Percentiles rank a stretch among this genome's conserved stretches.
phyloP scores from a whole-genome alignment of 2,797 vertebrate genomes.

The Natrix natrix region DNA sequence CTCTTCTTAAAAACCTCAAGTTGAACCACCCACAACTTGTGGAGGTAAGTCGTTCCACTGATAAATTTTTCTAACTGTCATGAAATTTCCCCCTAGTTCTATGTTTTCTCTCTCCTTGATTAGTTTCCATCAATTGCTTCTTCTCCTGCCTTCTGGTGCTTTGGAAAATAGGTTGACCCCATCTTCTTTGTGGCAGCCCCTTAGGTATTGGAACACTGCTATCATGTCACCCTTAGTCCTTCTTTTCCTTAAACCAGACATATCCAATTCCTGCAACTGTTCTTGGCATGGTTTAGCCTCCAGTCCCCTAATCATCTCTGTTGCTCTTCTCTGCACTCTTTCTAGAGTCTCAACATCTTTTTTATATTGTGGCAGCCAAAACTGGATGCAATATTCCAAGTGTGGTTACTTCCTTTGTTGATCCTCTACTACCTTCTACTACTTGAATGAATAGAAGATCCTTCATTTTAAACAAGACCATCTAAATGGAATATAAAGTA shows the following conservation, averaged over 20 bases:
- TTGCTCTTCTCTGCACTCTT: background rate
- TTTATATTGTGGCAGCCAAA: background rate
- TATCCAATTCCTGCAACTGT: background rate
- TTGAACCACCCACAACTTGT: background rate
- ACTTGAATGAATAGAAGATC: background rate
- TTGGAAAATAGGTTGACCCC: background rate
- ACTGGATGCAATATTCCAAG: background rate
- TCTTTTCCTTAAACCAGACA: background rate
- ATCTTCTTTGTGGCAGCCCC: background rate
- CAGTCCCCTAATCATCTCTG: background rate
- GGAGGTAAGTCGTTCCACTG: background rate
- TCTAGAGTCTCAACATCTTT: background rate
- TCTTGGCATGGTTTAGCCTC: background rate
- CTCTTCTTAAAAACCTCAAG: background rate
- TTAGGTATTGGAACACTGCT: background rate
- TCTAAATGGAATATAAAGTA: background rate
- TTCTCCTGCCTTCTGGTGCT: background rate
- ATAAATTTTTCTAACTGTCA: background rate
- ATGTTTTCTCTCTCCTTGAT: background rate
- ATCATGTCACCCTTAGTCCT: background rate
- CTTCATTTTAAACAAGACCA: background rate
- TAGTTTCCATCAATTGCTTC: background rate
- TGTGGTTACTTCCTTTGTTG: background rate
- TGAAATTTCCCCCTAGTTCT: background rate
- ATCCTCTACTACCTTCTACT: background rate